These are phyloP conservation scores for Ondatra zibethicus DNA, from an alignment of 2,113 vertebrate genomes.

Conservation along the genomic window DNA sequence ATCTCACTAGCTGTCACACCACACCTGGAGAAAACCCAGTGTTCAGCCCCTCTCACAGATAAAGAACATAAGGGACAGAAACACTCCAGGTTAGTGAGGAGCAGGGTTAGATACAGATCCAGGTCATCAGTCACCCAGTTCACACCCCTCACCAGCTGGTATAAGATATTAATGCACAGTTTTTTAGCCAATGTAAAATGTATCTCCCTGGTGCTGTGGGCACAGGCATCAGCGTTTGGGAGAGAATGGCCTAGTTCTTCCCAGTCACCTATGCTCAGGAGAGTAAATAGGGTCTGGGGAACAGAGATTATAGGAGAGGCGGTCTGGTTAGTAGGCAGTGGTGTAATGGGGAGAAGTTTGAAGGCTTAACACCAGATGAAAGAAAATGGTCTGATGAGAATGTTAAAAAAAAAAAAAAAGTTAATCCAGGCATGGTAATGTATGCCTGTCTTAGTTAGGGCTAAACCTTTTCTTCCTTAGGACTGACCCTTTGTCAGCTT, in stretches of 20 bases:
- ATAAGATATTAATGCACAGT: not conserved
- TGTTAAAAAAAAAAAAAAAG: too few species aligned
- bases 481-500: not conserved
- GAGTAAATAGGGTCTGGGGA: not conserved
- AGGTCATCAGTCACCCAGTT: not conserved
- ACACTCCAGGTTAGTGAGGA: not conserved
- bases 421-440: not conserved
- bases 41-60: too few species aligned
- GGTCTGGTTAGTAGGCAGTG: not conserved
- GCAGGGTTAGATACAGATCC: not conserved
- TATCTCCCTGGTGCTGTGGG: too few species aligned
- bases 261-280: not conserved
- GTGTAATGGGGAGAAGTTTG: not conserved
- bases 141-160: not conserved
- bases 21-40: not conserved
- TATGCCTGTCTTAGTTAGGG: not conserved
- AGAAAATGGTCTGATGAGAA: not conserved
- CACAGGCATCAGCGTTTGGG: not conserved
- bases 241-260: not conserved
- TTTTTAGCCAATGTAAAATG: not conserved
- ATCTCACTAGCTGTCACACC: not conserved
- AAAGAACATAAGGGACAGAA: not conserved
- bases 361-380: not conserved
- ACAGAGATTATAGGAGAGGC: not conserved
- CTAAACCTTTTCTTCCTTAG: not conserved